A percentile compares a stretch with the other conserved stretches of the same genome.
These are phyloP conservation scores for Thamnophis elegans DNA, from an alignment of 2,797 vertebrate species.

Conservation along the genomic window DNA sequence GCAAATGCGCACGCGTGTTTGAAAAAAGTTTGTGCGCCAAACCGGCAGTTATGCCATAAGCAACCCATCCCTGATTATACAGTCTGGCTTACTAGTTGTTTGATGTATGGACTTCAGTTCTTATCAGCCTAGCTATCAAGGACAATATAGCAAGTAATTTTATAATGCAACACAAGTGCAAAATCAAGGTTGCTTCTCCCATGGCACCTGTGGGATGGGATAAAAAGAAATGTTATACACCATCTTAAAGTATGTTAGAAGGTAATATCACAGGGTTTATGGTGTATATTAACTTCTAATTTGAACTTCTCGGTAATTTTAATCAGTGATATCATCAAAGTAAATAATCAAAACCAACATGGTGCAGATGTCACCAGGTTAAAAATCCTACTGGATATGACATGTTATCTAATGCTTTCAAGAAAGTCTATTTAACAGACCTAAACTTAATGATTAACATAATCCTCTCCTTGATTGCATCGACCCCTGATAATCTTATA, in stretches of 20 bases:
- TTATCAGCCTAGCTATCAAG: background rate
- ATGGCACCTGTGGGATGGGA: background rate
- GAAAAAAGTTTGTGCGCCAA: too few species aligned
- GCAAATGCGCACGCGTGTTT: too few species aligned
- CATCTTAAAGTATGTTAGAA: background rate
- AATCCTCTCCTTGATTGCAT: background rate
- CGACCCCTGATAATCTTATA: background rate
- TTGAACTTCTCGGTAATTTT: background rate
- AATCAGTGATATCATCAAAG: background rate
- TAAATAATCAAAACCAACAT: background rate
- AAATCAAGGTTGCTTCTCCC: background rate
- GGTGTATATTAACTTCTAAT: background rate
- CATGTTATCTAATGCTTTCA: background rate
- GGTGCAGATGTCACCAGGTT: background rate
- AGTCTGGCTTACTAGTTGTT: background rate
- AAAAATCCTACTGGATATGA: background rate
- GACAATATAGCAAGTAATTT: background rate
- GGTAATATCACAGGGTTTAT: background rate
- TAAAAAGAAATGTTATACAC: background rate
- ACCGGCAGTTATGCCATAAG: too few species aligned
- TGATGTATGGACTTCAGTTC: background rate
- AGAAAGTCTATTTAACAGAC: background rate
- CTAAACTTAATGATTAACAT: background rate
- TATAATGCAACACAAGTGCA: background rate
- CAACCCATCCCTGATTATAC: background rate